These are phyloP conservation scores for Calidris pygmaea DNA, from an alignment of 2,113 vertebrate genomes.

Conservation along the genomic window DNA sequence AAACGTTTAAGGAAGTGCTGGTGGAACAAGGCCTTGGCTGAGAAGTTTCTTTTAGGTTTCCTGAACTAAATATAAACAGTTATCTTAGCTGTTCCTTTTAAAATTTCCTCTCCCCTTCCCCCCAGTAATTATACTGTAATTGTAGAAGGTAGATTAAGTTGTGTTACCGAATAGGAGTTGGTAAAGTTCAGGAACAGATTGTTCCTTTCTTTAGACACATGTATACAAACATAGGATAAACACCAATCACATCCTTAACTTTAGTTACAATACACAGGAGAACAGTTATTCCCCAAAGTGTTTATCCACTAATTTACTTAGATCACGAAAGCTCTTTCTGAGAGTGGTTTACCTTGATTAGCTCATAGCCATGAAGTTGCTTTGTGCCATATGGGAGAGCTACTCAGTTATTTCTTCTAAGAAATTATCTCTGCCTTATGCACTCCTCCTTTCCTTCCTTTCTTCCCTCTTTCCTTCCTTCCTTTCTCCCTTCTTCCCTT, in stretches of 20 bases:
- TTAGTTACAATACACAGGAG: accelerated
- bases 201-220: not conserved
- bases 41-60: not conserved
- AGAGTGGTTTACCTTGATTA: not conserved
- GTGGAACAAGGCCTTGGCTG: not conserved
- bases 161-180: not conserved
- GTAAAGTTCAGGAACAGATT: not conserved
- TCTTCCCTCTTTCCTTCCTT: not conserved
- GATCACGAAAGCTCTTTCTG: not conserved
- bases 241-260: not conserved
- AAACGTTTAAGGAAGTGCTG: not conserved
- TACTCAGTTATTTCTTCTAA: not conserved
- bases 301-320: not conserved
- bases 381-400: not conserved
- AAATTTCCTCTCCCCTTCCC: not conserved
- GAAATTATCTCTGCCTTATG: not conserved
- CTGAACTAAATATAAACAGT: not conserved
- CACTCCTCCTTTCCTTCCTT: not conserved
- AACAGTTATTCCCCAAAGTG: not conserved
- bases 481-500: not conserved
- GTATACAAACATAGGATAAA: not conserved
- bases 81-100: not conserved
- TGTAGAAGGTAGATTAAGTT: not conserved
- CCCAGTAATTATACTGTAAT: not conserved
- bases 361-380: not conserved